phyloP scores from a whole-genome alignment of 2,113 vertebrate genomes.

The Tyto alba region DNA sequence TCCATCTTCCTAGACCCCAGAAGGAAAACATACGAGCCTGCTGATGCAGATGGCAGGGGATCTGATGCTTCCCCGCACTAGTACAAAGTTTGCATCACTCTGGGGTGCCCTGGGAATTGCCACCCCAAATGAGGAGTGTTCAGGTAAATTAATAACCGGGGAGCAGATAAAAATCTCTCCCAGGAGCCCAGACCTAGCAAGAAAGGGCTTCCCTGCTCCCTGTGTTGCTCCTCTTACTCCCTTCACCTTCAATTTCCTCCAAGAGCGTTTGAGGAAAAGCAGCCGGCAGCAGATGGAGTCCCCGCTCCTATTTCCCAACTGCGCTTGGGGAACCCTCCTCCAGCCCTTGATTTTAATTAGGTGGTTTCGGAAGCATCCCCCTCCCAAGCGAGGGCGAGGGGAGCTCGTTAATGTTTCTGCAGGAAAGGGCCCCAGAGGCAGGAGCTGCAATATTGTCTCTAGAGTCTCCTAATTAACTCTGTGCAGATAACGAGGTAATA shows the following conservation, averaged over 20 bases:
- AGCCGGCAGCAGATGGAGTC: background rate
- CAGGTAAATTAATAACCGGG: background rate
- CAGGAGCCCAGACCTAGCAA: fast-evolving
- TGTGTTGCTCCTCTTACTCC: background rate
- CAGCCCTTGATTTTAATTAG: background rate
- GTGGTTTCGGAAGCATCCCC: background rate
- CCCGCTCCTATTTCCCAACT: background rate
- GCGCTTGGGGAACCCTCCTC: background rate
- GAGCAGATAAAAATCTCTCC: background rate
- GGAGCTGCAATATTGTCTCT: background rate
- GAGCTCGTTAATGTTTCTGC: background rate
- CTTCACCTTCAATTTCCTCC: background rate
- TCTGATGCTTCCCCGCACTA: fast-evolving
- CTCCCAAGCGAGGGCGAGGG: background rate
- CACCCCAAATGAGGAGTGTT: background rate
- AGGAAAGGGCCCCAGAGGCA: background rate
- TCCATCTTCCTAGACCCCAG: background rate
- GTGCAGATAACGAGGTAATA: background rate
- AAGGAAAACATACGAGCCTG: fast-evolving
- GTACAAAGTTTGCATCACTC: background rate
- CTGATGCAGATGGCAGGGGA: background rate
- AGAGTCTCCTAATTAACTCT: background rate
- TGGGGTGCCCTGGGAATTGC: background rate
- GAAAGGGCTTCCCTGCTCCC: background rate
- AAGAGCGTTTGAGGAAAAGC: background rate